These are phyloP conservation scores for Gnatocerus cornutus DNA, from an alignment of 2,888 invertebrate genomes.

Conservation along the genomic window DNA sequence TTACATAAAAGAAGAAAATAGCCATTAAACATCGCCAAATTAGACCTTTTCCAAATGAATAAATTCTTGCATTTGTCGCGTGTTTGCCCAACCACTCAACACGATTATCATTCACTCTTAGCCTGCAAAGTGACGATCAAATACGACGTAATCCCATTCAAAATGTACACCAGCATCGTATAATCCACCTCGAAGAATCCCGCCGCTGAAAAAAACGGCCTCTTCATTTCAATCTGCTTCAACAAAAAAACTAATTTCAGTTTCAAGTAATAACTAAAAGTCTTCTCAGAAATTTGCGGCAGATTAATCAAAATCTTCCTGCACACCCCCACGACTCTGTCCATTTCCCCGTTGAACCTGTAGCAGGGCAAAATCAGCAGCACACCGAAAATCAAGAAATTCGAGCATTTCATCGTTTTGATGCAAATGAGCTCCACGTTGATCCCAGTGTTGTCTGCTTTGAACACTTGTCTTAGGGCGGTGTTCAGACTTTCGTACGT, in stretches of 20 bases:
- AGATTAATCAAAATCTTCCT: constrained; percentile 21
- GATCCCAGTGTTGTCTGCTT: not conserved
- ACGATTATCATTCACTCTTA: too few species aligned
- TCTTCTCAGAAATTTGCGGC: constrained; percentile 2
- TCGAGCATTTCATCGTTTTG: constrained; percentile 16
- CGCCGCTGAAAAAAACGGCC: constrained; percentile 18
- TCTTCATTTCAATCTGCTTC: constrained; percentile 15
- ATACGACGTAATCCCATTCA: constrained; percentile 25
- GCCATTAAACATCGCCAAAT: too few species aligned
- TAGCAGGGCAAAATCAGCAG: constrained; percentile 6
- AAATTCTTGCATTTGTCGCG: too few species aligned
- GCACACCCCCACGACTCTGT: constrained; percentile 7
- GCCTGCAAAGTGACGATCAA: constrained; percentile 19
- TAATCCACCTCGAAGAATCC: constrained; percentile 25
- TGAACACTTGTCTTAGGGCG: constrained; percentile 5
- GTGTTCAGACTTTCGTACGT: constrained; percentile 19
- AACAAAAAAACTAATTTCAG: constrained; percentile 12
- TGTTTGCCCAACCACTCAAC: too few species aligned
- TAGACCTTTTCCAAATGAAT: too few species aligned
- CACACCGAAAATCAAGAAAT: constrained; percentile 14
- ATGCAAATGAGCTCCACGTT: constrained; percentile 23
- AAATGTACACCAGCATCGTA: constrained; percentile 15
- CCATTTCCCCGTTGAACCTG: constrained; percentile 13
- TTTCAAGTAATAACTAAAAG: constrained; percentile 9
- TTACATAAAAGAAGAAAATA: too few species aligned